Base-by-base conservation (phyloP, 2,113 vertebrate species). In the Leptosomus discolor region DNA sequence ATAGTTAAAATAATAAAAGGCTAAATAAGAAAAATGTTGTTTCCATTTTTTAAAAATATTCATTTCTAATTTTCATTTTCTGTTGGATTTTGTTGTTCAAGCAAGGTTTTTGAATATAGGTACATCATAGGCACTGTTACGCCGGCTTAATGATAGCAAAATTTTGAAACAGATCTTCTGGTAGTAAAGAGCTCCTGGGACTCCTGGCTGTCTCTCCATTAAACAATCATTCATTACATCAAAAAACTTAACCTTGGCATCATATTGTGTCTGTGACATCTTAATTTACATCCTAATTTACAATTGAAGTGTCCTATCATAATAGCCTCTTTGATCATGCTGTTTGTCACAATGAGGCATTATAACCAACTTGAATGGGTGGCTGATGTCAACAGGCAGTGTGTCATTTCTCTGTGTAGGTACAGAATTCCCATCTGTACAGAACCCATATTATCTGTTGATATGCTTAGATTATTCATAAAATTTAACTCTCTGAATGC, bases 211-310 rank as follows among this genome's bases (percentile, higher is more conserved):
- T 51, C 61, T 74, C 32, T 89, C 68, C 80, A 75, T 82, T 92
- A 84, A 92, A 45, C 34, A 61, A 67, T 87, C 37, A 89, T 92
- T 96, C 80, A 63, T 89, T 87, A 65, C 68, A 92, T 77, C 80
- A 91, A 74, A 93, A 96, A 91, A 71, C 36, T 78, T 96, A 92
- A 97, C 94, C 91, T 94, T 81, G 73, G 60, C 56, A 92, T 96
- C 76, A 56, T 92, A 94, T 84, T 78, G 37, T 61, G 54, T 67
- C 76, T 86, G 46, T 67, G 91, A 89, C 89, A 95, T 74, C 76
- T 88, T 87, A 89, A 95, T 96, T 91, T 94, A 68, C 88, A 90
- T 93, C 85, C 43, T 90, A 90, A 92, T 94, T 93, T 92, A 85
- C 73, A 84, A 37, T 2, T 91, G 83, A 92, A 91, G 80, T 75